Conservation (phyloP, 2,113 vertebrate species). For the Saccopteryx bilineata region DNA sequence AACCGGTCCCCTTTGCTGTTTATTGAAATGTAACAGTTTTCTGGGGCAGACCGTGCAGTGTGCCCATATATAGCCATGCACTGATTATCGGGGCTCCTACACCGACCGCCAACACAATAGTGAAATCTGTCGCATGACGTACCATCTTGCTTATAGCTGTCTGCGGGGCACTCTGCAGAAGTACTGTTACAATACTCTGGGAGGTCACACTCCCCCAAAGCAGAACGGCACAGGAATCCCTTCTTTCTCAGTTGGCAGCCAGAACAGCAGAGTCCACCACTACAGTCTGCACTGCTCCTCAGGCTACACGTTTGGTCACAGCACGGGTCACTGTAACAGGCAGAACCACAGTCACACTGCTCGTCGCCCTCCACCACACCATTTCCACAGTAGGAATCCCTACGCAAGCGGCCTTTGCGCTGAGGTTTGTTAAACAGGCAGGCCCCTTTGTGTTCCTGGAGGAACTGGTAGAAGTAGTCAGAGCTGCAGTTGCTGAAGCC, state of each 20-base stretch:
- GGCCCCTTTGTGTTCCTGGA: conserved; percentile 50
- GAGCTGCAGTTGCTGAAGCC: conserved; percentile 85
- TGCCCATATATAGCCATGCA: conserved; percentile 6
- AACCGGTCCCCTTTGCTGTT: conserved; percentile 74
- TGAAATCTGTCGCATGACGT: fast-evolving
- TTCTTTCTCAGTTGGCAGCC: too few relatives aligned
- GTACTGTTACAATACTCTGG: conserved; percentile 80
- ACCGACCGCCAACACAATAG: background rate
- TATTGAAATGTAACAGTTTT: background rate
- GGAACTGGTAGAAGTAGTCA: conserved; percentile 70
- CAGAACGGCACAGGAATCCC: conserved; percentile 60
- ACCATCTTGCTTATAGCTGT: conserved; percentile 77
- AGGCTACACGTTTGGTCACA: conserved; percentile 61
- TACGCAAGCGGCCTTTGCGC: background rate
- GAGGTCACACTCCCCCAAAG: conserved; percentile 49
- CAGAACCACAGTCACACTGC: conserved; percentile 78
- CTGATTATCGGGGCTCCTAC: background rate
- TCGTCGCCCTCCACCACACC: conserved; percentile 33
- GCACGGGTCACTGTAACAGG: background rate
- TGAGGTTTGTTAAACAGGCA: conserved; percentile 78
- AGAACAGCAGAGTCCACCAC: conserved; percentile 71
- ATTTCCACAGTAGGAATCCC: conserved; percentile 1
- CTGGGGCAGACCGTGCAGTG: conserved; percentile 1
- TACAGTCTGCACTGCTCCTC: background rate
- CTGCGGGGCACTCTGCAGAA: background rate